Percentiles rank a stretch among this genome's conserved stretches.
phyloP scores from a whole-genome alignment of 2,888 invertebrate species.

The Pedicia rivosa region DNA sequence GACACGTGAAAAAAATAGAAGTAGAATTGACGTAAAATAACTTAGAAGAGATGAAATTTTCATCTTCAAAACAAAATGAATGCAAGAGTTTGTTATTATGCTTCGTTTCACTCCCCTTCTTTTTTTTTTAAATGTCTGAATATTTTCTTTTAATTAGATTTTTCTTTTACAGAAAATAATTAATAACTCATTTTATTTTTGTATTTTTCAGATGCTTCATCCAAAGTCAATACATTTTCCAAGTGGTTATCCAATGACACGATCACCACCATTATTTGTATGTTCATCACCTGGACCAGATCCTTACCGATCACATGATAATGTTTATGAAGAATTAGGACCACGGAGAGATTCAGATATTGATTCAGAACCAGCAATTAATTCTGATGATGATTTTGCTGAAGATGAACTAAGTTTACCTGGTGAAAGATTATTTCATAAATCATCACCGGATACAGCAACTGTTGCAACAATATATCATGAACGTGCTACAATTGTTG shows the following conservation, averaged over 20 bases:
- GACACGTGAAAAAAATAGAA: too few relatives aligned
- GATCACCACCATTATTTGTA: constrained; percentile 45
- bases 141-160: too few relatives aligned
- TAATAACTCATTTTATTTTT: constrained; percentile 7
- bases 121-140: too few relatives aligned
- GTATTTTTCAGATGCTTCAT: constrained; percentile 49
- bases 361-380: constrained; percentile 43
- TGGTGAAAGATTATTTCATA: constrained; percentile 30
- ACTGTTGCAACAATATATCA: constrained; percentile 17
- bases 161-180: too few relatives aligned
- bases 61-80: too few relatives aligned
- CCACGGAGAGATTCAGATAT: constrained; percentile 43
- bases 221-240: constrained; percentile 45
- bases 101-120: too few relatives aligned
- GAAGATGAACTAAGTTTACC: constrained; percentile 60
- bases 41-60: too few relatives aligned
- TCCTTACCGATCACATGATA: constrained; percentile 47
- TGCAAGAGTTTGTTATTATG: too few relatives aligned
- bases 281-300: constrained; percentile 52
- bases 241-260: constrained; percentile 42
- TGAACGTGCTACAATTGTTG: constrained; percentile 14
- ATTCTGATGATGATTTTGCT: constrained; percentile 72
- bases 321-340: constrained; percentile 66
- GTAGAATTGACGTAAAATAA: too few relatives aligned
- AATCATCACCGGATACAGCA: constrained; percentile 15